These are phyloP conservation scores for Lycopodina hypogea DNA, from an alignment of 37 sponge, comb jelly and placozoan genomes.

Conservation along the genomic window DNA sequence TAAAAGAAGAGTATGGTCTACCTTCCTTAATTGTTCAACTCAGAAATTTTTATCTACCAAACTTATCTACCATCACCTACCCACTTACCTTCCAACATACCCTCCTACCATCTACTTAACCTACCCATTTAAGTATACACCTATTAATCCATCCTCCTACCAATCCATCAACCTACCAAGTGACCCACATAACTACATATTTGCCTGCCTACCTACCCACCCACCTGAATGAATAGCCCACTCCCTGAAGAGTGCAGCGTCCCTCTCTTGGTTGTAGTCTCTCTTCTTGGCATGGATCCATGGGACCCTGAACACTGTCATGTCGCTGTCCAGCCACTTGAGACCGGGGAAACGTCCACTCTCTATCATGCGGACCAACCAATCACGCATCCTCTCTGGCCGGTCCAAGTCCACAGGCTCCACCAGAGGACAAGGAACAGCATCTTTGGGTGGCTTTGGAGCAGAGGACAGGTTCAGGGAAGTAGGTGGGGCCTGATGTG, in stretches of 20 bases:
- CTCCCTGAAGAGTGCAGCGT: slow-evolving; percentile 86
- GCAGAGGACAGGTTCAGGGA: slow-evolving; percentile 4
- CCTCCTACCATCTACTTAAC: too few relatives aligned
- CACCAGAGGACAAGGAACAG: slow-evolving; percentile 29
- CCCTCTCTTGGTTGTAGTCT: slow-evolving; percentile 71
- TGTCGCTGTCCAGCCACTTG: slow-evolving; percentile 70
- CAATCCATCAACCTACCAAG: too few relatives aligned
- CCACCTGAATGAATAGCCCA: slow-evolving; percentile 60
- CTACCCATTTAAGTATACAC: too few relatives aligned
- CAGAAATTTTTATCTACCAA: background rate
- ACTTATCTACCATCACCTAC: background rate
- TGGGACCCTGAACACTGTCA: slow-evolving; percentile 76
- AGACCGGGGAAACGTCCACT: slow-evolving; percentile 72
- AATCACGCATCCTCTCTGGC: slow-evolving; percentile 74
- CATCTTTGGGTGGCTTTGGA: background rate
- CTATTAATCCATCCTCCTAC: too few relatives aligned
- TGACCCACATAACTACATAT: too few relatives aligned
- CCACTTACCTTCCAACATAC: too few relatives aligned
- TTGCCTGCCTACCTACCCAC: too few relatives aligned
- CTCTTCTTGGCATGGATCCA: slow-evolving; percentile 96
- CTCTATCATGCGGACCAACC: slow-evolving; percentile 77
- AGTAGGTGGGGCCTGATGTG: background rate
- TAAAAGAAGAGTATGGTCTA: too few relatives aligned
- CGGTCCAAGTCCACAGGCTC: slow-evolving; percentile 43
- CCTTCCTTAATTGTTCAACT: background rate